Conservation (phyloP, 2,113 vertebrate species). For the Festucalex cinctus region DNA sequence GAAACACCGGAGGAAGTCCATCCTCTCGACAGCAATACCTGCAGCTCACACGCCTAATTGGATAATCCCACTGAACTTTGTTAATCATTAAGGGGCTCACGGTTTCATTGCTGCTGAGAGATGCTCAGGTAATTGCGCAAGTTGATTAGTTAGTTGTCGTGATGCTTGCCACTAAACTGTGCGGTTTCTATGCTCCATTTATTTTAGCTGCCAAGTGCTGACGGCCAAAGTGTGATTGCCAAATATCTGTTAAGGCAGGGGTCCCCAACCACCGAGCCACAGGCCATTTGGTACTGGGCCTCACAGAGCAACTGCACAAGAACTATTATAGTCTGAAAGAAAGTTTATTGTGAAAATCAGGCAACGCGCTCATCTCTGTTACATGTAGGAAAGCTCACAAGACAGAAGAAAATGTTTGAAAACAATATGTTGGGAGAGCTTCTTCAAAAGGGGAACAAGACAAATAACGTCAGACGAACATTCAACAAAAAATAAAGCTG, state of each 20-base stretch:
- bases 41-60: constrained; percentile 53
- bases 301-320: background rate
- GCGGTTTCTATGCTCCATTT: background rate
- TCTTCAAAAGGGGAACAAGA: too few relatives aligned
- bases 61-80: constrained; percentile 55
- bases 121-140: background rate
- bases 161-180: background rate
- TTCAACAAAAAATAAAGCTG: too few relatives aligned
- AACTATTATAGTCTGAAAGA: too few relatives aligned
- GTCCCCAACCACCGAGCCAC: too few relatives aligned
- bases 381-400: too few relatives aligned
- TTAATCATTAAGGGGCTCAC: constrained; percentile 25
- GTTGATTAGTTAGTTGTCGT: constrained; percentile 1
- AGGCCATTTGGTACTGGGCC: background rate
- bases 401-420: too few relatives aligned
- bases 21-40: constrained; percentile 38
- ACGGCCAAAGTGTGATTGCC: background rate
- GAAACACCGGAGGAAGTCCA: constrained; percentile 62
- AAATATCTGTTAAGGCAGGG: background rate
- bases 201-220: background rate
- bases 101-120: background rate
- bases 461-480: too few relatives aligned
- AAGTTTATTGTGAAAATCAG: too few relatives aligned
- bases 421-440: too few relatives aligned
- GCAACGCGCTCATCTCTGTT: too few relatives aligned